These are phyloP conservation scores for Papilio polyxenes DNA, from an alignment of 1,140 invertebrate genomes.

Conservation along the genomic window DNA sequence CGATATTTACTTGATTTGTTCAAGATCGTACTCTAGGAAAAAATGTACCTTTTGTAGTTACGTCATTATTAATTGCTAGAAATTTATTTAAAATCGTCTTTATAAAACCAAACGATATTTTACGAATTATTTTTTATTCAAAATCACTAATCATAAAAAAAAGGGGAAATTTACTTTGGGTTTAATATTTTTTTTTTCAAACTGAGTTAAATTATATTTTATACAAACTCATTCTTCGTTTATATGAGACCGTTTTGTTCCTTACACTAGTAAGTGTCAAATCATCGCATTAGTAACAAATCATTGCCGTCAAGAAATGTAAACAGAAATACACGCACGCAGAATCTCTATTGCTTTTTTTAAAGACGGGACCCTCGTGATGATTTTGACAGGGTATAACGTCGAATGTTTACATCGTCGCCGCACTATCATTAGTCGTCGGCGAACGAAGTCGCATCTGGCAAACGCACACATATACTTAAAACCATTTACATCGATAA, in stretches of 20 bases:
- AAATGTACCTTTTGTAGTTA: background rate
- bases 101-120: no score
- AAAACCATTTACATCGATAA: slow-evolving; percentile 26
- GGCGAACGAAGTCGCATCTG: slow-evolving; percentile 54
- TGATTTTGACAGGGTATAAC: slow-evolving; percentile 67
- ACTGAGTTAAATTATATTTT: background rate
- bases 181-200: no score
- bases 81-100: no score
- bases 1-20: slow-evolving; percentile 31
- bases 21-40: background rate
- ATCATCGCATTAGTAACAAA: slow-evolving; percentile 15
- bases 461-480: slow-evolving; percentile 45
- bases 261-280: background rate
- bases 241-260: background rate
- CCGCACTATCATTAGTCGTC: slow-evolving; percentile 75
- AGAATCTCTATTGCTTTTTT: slow-evolving; percentile 59
- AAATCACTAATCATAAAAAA: no score
- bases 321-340: slow-evolving; percentile 41
- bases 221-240: background rate
- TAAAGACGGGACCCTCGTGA: slow-evolving; percentile 52
- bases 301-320: slow-evolving; percentile 25
- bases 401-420: slow-evolving; percentile 75
- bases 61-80: no score
- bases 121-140: no score
- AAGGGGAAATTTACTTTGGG: no score